Base-by-base conservation (phyloP, 2,797 vertebrate species). In the Garrulus glandarius region DNA sequence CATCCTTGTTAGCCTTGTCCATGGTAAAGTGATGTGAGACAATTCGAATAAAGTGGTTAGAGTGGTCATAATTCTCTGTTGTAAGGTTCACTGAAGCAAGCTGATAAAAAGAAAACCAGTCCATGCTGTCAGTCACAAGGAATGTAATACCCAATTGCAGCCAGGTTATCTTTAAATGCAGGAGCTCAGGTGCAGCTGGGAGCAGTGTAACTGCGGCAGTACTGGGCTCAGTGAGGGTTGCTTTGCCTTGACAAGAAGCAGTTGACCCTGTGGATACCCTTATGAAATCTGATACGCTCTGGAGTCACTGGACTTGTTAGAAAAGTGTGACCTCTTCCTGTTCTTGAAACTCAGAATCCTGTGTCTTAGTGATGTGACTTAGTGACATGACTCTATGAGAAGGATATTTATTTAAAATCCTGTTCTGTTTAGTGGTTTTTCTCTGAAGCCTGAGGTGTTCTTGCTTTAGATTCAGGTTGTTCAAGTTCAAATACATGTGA, bases 71-170 rank as follows among this genome's bases (percentile, higher is more conserved):
- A 16, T 52, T 94, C 20, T n/a, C 37, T 91, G 30, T 37, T 84
- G 34, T 27, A 41, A 49, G 12, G 23, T 52, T 52, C 11, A 19
- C 14, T 76, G 30, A 47, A 87, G 39, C 22, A 59, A 72, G 46
- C 18, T 82, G 70, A 18, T 21, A 55, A 60, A 37, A 32, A 60
- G 30, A 46, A 75, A 37, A 24, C 5, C 34, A 47, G 30, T 44
- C 68, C 9, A 0, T 67, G 24, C 17, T 46, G 36, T 47, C 32
- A 49, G 47, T 44, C 56, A 12, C n/a, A 29, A 44, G 56, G 44
- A 60, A 37, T 20, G 17, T 44, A 41, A 27, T 49, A 24, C 9
- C 16, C 1, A 2, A 2, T 50, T 2, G 3, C n/a, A 52, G 0
- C 29, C 20, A 17, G 39, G 12, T 55, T 83, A 6, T 37, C n/a